These are phyloP conservation scores for Petaurus breviceps DNA, from an alignment of 2,113 vertebrate species.

Conservation along the genomic window DNA sequence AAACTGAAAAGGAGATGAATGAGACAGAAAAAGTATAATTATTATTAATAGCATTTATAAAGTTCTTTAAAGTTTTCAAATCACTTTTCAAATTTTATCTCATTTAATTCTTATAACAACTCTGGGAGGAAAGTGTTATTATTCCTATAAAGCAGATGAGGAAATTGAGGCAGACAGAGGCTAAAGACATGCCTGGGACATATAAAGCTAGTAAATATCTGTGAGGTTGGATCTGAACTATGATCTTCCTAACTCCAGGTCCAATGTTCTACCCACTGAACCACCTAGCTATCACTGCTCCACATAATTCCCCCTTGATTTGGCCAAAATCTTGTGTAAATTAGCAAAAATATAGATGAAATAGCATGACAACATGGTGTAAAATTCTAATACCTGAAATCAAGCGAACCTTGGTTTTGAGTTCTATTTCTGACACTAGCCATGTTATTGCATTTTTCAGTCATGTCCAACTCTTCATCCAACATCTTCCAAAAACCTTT, in stretches of 20 bases:
- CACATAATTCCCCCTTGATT: not conserved
- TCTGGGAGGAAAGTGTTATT: not conserved
- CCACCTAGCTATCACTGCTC: not conserved
- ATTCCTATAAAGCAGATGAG: not conserved
- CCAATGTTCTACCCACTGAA: not conserved
- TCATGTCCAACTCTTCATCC: no score
- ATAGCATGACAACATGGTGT: not conserved
- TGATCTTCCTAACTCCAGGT: not conserved
- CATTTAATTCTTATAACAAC: not conserved
- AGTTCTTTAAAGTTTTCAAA: not conserved
- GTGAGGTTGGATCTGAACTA: not conserved
- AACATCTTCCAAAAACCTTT: no score
- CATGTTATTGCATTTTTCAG: no score
- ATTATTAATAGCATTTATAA: not conserved
- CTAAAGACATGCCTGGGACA: not conserved
- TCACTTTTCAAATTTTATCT: not conserved
- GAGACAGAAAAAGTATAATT: not conserved
- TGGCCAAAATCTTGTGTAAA: not conserved
- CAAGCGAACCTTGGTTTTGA: not conserved
- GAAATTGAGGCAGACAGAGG: not conserved
- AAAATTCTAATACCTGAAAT: not conserved
- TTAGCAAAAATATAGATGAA: not conserved
- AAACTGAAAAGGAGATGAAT: not conserved
- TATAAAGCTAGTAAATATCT: not conserved
- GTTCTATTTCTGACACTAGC: not conserved